Base-by-base conservation (phyloP, 2,797 vertebrate genomes). In the Antrozous pallidus region DNA sequence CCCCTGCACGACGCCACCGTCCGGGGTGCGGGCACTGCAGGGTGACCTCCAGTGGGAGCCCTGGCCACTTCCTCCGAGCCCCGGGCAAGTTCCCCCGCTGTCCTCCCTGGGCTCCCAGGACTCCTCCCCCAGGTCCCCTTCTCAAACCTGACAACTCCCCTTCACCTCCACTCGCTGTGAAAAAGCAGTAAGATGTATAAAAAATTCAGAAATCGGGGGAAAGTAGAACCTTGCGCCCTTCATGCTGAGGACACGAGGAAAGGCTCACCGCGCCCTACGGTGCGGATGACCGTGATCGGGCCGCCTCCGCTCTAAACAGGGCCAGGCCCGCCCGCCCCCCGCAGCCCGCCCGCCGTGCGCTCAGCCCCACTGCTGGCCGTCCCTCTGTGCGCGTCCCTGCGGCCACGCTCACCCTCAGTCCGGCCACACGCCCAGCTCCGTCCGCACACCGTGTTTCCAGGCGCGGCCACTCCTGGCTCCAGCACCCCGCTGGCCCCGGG, bases 81-180 rank as follows among this genome's bases (percentile, higher is more conserved):
- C 67, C 3, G 1, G 20, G 10, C 16, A 17, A 31, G 49, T 3
- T 0, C 42, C 2, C 4, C 26, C 12, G 1, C 31, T 14, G 38
- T 2, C 5, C n/a, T 38, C 38, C 17, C 16, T 16, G 0, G 20
- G 47, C 49, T 45, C 73, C 71, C 56, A 38, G 56, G 67, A 40
- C 9, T 18, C 17, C 18, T 31, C 24, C 17, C 20, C 26, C 26
- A 58, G 47, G 54, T 36, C 3, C 40, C 56, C 58, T 65, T 42
- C 36, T 58, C 12, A 42, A 36, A 8, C 42, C 12, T 28, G 51
- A 47, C n/a, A 22, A 13, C 73, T n/a, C 10, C 36, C 16, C 8
- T 20, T 42, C 14, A 1, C 51, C 16, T 20, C 22, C 22, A 1
- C 8, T 14, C 47, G 13, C 3, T 6, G n/a, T n/a, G n/a, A n/a